Evolutionary conservation across 1,140 invertebrate species (phyloP), one percentile per base, ranked within the genome.

Genomic region (Triops cancriformis): DNA sequence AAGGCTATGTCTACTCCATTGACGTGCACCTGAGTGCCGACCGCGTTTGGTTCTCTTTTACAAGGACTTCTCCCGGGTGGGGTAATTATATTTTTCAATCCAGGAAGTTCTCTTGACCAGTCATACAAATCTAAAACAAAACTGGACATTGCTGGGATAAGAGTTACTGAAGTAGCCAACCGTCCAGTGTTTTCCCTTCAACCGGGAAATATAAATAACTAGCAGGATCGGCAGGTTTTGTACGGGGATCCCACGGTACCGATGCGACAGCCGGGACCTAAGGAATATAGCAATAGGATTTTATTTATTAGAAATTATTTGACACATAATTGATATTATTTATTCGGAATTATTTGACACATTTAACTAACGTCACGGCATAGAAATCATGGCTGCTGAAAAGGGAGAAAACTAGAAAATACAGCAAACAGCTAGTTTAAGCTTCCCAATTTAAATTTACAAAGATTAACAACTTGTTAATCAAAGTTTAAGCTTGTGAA

Each of bases 1-100:
- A 83, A 72, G 18, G 82, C 82, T 37, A 83, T 79, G 37, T 81
- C 75, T 27, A 79, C 73, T 76, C 82, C 82, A 76, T 83, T 83
- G 64, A 80, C 76, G 4, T 80, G 77, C 10, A 81, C 80, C 26
- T 80, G 31, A 12, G 74, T 41, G 27, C 74, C 74, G n/a, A 31
- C 23, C 0, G 74, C 74, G 6, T 23, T 76, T 12, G 74, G 28
- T 18, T 76, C 74, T 26, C 74, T 41, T 76, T 76, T 76, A 14
- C 37, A 45, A 26, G 74, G 74, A n/a, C 37, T 76, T 76, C 74
- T 76, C 11, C 74, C 74, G 1, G 74, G 74, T 18, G 74, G 74
- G 12, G 41, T 31, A 11, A 45, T 3, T 14, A 43, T 76, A 26
- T 26, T 42, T 42, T 5, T 1, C 18, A 26, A n/a, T n/a, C 45